Base-by-base conservation (phyloP, 2,113 vertebrate species). In the Sturnira hondurensis region DNA sequence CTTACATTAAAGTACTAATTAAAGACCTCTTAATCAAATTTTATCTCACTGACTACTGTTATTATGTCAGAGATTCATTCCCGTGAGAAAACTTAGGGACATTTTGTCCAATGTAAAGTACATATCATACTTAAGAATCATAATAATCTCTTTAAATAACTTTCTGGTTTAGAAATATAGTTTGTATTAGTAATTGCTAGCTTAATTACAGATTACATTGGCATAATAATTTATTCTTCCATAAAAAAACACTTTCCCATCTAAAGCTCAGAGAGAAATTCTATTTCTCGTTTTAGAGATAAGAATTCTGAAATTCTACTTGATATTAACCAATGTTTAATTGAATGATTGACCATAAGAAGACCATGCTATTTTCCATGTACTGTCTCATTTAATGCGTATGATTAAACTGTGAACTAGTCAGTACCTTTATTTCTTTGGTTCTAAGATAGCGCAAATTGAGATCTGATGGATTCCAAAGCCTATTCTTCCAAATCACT, bases 251-350 rank as follows among this genome's bases (percentile, higher is more conserved):
- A 13, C 15, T 67, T 67, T n/a, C 26, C 17, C 31, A 41, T 73
- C 56, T 80, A 45, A 89, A 92, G 4, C 43, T 88, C 74, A 81
- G 68, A 76, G 33, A 92, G 41, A 96, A 89, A 80, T 86, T 94
- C 3, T 63, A 19, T 83, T 95, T 83, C 86, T 94, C 19, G 41
- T 67, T 86, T 94, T 74, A 86, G 81, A 90, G 33, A 52, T 22
- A 84, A 82, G 61, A 92, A 84, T 89, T 93, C n/a, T 38, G 36
- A 83, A 63, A n/a, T 26, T 73, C 36, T 78, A 12, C 31, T 89
- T 74, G 47, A 28, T 65, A 63, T 28, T 73, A 58, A 80, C 68
- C 83, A 89, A 10, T 58, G n/a, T 86, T 95, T 83, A 47, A 73
- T 58, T 82, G 54, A 83, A 83, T 93, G 63, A 56, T 86, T 94